Evolutionary conservation across 2,113 vertebrate genomes (phyloP), one percentile per base, ranked within the genome.

Genomic region (Clupea harengus): DNA sequence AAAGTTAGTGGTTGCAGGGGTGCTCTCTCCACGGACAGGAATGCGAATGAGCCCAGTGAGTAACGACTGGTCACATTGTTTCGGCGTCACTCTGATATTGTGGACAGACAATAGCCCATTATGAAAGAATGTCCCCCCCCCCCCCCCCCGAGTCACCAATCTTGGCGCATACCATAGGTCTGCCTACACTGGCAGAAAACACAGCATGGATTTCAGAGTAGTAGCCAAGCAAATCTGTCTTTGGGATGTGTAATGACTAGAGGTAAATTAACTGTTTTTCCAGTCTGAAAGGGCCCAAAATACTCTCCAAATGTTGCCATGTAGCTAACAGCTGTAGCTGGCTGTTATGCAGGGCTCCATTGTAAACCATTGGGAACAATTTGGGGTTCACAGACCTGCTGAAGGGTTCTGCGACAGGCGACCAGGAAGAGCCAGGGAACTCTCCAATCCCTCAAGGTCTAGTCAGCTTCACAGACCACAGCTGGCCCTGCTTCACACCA

Each of bases 1-100:
- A 67, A 78, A 39, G 72, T 78, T 78, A 15, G 72, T 39, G 72
- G 72, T 78, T 18, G 72, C 72, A 78, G 72, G 72, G 72, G 10
- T 15, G 28, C 72, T 39, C 72, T 39, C 72, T 39, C 72, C 72
- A 15, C 28, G 13, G 72, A 78, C 72, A 78, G 72, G 72, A 78
- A 78, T 78, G 72, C 25, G 72, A 39, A 2, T 39, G 39, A 17
- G 72, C 72, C 72, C 39, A 78, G 72, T 78, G 72, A 78, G 28
- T 32, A 78, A 78, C 39, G 72, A 78, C 72, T 78, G 11, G 72
- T 78, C 28, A 39, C 72, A 78, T 78, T 78, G 72, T 78, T 78
- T 78, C 3, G 72, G 72, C 5, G 72, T 78, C 72, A 78, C 32
- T 44, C 72, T 11, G 72, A 32, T 32, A 78, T 78, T 78, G 72